phyloP scores from a whole-genome alignment of 2,113 vertebrate genomes.

The Cyprinodon variegatus region DNA sequence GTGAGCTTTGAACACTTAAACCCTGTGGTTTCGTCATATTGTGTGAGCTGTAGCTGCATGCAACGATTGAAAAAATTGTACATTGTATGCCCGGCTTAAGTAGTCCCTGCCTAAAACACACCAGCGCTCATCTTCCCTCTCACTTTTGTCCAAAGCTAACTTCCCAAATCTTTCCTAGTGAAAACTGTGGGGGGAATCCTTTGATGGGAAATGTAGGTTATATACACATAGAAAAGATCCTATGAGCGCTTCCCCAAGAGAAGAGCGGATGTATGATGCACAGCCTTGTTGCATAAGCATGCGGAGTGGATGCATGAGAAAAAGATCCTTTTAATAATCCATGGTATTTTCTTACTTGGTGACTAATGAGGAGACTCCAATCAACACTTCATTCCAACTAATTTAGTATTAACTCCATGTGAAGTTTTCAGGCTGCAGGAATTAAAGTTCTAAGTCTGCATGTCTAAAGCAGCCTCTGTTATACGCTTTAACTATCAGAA shows the following conservation, averaged over 20 bases:
- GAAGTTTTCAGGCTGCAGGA: background rate
- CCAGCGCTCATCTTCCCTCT: constrained; percentile 45
- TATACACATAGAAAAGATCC: constrained; percentile 77
- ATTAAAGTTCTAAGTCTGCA: constrained; percentile 1
- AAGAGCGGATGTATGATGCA: constrained; percentile 68
- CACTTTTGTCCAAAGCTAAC: constrained; percentile 37
- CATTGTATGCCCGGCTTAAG: constrained; percentile 2
- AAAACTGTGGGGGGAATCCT: constrained; percentile 60
- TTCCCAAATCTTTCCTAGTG: constrained; percentile 58
- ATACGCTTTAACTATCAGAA: constrained; percentile 7
- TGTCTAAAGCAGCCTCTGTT: constrained; percentile 2
- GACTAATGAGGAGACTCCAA: constrained; percentile 43
- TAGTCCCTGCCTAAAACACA: constrained; percentile 48
- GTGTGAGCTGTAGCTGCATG: too few species aligned
- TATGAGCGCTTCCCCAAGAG: constrained; percentile 73
- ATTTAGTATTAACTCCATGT: constrained; percentile 16
- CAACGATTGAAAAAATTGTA: too few species aligned
- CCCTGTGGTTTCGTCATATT: too few species aligned
- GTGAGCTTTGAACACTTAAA: too few species aligned
- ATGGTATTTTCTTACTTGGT: constrained; percentile 67
- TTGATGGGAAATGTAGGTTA: constrained; percentile 81
- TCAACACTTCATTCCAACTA: constrained; percentile 37
- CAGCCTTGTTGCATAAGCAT: constrained; percentile 68
- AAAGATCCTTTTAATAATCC: constrained; percentile 66
- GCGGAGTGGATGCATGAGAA: constrained; percentile 55